These are phyloP conservation scores for Pollenia griseotomentosa DNA, from an alignment of 2,888 invertebrate genomes.

Conservation along the genomic window DNA sequence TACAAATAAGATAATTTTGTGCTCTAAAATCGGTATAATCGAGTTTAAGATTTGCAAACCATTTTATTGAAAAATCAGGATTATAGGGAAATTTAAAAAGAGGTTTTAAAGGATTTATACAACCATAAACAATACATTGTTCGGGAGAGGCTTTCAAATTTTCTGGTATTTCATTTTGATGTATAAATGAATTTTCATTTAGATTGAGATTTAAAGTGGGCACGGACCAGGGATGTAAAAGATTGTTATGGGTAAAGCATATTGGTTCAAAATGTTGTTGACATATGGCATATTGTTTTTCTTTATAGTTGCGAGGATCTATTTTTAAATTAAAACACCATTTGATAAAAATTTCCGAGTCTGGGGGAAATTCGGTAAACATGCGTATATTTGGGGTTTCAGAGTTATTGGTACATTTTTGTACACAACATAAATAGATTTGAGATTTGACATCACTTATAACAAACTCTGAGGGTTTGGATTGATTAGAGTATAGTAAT, in stretches of 20 bases:
- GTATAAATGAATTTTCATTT: constrained; percentile 66
- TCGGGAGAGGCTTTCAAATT: constrained; percentile 42
- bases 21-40: constrained; percentile 71
- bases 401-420: constrained; percentile 69
- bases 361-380: constrained; percentile 73
- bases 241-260: constrained; percentile 71
- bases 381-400: constrained; percentile 63
- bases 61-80: constrained; percentile 78
- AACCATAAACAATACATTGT: constrained; percentile 70
- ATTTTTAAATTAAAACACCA: constrained; percentile 77
- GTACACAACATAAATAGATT: constrained; percentile 73
- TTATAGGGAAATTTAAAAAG: constrained; percentile 76
- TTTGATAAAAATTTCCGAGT: constrained; percentile 76
- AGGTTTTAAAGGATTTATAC: constrained; percentile 60
- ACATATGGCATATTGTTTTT: constrained; percentile 74
- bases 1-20: constrained; percentile 76
- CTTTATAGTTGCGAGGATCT: constrained; percentile 75
- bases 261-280: constrained; percentile 74
- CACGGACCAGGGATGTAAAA: constrained; percentile 73
- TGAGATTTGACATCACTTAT: constrained; percentile 66
- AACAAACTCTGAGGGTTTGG: constrained; percentile 26
- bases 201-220: constrained; percentile 74
- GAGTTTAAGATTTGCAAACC: constrained; percentile 78
- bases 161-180: constrained; percentile 63
- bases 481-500: constrained; percentile 1